Base-by-base conservation (phyloP, 2,797 vertebrate genomes). In the Champsocephalus esox region DNA sequence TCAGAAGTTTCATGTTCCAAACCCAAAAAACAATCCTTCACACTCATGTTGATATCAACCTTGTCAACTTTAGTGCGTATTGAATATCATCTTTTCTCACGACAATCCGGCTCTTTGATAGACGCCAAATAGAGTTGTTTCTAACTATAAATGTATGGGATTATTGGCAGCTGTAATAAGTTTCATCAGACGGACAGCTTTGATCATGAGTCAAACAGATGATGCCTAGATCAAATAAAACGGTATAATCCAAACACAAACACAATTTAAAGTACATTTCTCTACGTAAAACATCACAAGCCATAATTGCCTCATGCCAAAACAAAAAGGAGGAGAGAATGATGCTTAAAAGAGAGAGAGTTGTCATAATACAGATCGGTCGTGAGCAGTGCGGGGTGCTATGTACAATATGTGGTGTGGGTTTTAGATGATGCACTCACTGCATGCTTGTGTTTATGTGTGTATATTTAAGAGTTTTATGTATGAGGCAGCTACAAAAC, bases 131-230 rank as follows among this genome's bases (percentile, higher is more conserved):
- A 19, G 66, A 71, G 34, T 68, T 16, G 19, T 61, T 48, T 73
- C 14, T 24, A 32, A 46, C 13, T 49, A 62, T 46, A 65, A 60
- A 69, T 19, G 45, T 21, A 43, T 6, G 12, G 60, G 52, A 49
- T 43, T 59, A n/a, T 41, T 67, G 43, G 62, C 77, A 84, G 66
- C 49, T 51, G 50, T 75, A 61, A 43, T 51, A 9, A 66, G 21
- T 61, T 74, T 65, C 51, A 77, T 72, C 65, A 62, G 73, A 64
- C 67, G 24, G 59, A 82, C 70, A 77, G 28, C 73, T 83, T 65
- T 88, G 79, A 85, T 86, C 69, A 44, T 17, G 38, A 75, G 44
- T 82, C 59, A 61, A 65, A 55, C 13, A 24, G 70, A 71, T 32
- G 41, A 69, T 21, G 43, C 32, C 66, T 21, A 51, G 74, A 79